Evolutionary conservation across 2,888 invertebrate species (phyloP), one percentile per base, ranked within the genome.

Genomic region (Platycnemis pennipes): DNA sequence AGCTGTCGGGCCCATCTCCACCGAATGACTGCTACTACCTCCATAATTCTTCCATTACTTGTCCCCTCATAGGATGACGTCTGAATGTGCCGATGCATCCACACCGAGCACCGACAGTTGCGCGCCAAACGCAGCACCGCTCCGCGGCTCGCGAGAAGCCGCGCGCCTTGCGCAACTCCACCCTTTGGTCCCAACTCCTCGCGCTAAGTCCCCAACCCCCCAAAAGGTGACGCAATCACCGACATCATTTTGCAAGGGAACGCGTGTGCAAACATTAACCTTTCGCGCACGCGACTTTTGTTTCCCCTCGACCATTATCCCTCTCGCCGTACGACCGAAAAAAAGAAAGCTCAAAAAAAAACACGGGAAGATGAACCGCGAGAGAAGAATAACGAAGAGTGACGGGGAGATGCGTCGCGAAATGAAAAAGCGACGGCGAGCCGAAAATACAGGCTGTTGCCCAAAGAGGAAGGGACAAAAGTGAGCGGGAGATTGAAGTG

Each of bases 231-330:
- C 77, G 77, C 77, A 77, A 77, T 13, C 77, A 8, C 37, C 77
- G 22, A 16, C 63, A 77, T 77, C 77, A 77, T 77, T 77, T 77
- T 77, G 77, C 77, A 77, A 77, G 77, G 77, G 77, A 77, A 13
- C 77, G 77, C 16, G 37, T 77, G 77, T 77, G 77, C 77, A 77
- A 77, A 77, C 77, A 77, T 77, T 77, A 77, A 77, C 77, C 77
- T 77, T 37, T 77, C 37, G 77, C 77, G 77, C 77, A 77, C 77
- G 77, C 77, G 77, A 77, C 31, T 31, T 26, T 77, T 37, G 7
- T 31, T 77, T 37, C 37, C 37, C 37, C 31, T 37, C 77, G 31
- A 31, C 13, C 77, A 37, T 13, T 77, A 77, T 77, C 77, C 37
- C 77, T 31, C 77, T 2, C 77, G 13, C 77, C 37, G 37, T 37